These are phyloP conservation scores for Xiphydria camelus DNA, from an alignment of 2,888 invertebrate genomes.

Conservation along the genomic window DNA sequence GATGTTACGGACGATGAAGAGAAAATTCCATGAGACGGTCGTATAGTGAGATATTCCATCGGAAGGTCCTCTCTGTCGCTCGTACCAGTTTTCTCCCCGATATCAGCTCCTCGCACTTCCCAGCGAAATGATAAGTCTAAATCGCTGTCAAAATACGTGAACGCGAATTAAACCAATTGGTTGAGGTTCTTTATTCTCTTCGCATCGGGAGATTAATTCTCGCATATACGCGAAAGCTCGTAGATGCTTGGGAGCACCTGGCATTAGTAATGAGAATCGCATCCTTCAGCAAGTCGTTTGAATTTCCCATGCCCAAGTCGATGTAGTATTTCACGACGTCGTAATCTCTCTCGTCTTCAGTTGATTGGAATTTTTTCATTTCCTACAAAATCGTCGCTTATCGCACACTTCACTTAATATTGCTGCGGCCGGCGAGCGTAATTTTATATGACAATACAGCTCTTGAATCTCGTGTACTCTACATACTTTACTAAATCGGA, in stretches of 20 bases:
- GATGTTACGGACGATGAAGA: slow-evolving; percentile 37
- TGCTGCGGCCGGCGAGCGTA: no score
- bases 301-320: slow-evolving; percentile 8
- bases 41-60: slow-evolving; percentile 36
- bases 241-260: no score
- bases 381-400: no score
- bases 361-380: slow-evolving; percentile 7
- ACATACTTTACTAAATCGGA: slow-evolving; percentile 29
- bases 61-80: slow-evolving; percentile 30
- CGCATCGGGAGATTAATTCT: no score
- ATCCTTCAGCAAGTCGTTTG: slow-evolving; percentile 15
- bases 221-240: no score
- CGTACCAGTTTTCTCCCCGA: not conserved
- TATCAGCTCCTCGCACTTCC: slow-evolving; percentile 34
- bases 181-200: no score
- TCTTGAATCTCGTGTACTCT: no score
- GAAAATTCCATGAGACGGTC: slow-evolving; percentile 37
- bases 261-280: slow-evolving; percentile 26
- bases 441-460: no score
- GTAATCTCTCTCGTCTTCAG: not conserved
- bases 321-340: slow-evolving; percentile 8
- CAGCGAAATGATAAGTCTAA: slow-evolving; percentile 41
- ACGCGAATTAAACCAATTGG: not conserved
- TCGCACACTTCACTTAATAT: no score
- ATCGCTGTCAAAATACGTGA: slow-evolving; percentile 24